These are phyloP conservation scores for Oreohelix idahoensis DNA, from an alignment of 1,140 invertebrate species.

Conservation along the genomic window DNA sequence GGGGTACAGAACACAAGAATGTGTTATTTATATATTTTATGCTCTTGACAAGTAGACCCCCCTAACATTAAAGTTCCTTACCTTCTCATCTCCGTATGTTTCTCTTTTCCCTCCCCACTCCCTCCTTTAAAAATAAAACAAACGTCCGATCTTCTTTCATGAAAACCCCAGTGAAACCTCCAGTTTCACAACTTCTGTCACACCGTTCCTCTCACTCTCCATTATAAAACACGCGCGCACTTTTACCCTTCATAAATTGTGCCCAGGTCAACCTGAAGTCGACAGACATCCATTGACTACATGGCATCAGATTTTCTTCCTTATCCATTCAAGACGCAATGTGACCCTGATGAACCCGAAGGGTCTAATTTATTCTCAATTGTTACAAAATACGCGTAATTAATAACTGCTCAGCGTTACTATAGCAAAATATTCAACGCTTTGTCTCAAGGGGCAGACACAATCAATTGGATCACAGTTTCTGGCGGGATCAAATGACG, in stretches of 20 bases:
- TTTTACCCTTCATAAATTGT: not conserved
- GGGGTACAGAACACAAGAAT: too few relatives aligned
- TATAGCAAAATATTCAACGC: not conserved
- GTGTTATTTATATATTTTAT: too few relatives aligned
- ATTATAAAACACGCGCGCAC: not conserved
- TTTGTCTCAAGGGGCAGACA: constrained; percentile 3
- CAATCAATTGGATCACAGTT: not conserved
- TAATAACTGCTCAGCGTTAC: not conserved
- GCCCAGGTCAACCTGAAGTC: not conserved
- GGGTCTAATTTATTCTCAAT: constrained; percentile 15
- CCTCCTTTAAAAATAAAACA: too few relatives aligned
- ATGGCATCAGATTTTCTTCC: not conserved
- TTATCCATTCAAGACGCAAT: constrained; percentile 12
- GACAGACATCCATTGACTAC: not conserved
- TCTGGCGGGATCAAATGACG: not conserved
- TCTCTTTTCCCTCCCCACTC: too few relatives aligned
- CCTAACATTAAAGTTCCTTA: too few relatives aligned
- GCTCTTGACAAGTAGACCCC: too few relatives aligned
- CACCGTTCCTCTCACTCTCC: not conserved
- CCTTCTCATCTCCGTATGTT: too few relatives aligned
- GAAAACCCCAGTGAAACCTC: too few relatives aligned
- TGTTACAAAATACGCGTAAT: constrained; percentile 17
- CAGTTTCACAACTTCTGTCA: not conserved
- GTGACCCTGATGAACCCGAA: constrained; percentile 14
- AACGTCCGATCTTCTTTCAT: too few relatives aligned